Evolutionary conservation across 2,888 invertebrate genomes (phyloP), one percentile per base, ranked within the genome.

Genomic region (Coremacera marginata): DNA sequence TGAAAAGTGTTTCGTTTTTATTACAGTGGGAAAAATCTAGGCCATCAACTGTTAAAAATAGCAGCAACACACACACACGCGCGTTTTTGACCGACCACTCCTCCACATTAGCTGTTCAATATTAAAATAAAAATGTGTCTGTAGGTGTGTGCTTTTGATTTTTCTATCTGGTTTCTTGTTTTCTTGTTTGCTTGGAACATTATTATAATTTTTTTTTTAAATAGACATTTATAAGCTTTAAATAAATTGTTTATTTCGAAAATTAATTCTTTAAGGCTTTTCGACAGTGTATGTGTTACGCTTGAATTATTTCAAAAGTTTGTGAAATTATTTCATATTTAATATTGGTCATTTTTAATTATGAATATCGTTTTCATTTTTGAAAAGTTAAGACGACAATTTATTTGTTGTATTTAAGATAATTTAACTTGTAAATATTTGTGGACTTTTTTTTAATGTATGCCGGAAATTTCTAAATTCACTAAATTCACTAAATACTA

Each of bases 1-100:
- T 44, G 67, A 70, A 52, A 70, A 49, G 22, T 31, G 16, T 70
- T 70, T 31, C 31, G 16, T 31, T 70, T 31, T 31, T 31, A 70
- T 27, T 52, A 31, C n/a, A 65, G 27, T 65, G 55, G 27, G 16
- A 68, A 68, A 57, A 25, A 75, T 75, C 68, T 75, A 75, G 75
- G 75, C 67, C 68, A 75, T 75, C 68, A 57, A 55, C 19, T 57
- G 44, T 67, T 67, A 75, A 75, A 75, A 75, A 75, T 75, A 75
- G 68, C 27, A 75, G 37, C 8, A 27, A 19, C 19, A 25, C 16
- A 3, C 70, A 52, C 27, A 70, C 19, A 70, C 52, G 31, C 27
- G 31, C 70, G 8, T 37, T 44, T 44, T 11, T 44, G 44, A 44
- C 14, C 44, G 44, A 44, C 44, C 44, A 44, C 44, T 44, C 44